These are phyloP conservation scores for Antennarius maculatus DNA, from an alignment of 2,797 vertebrate genomes.

Conservation along the genomic window DNA sequence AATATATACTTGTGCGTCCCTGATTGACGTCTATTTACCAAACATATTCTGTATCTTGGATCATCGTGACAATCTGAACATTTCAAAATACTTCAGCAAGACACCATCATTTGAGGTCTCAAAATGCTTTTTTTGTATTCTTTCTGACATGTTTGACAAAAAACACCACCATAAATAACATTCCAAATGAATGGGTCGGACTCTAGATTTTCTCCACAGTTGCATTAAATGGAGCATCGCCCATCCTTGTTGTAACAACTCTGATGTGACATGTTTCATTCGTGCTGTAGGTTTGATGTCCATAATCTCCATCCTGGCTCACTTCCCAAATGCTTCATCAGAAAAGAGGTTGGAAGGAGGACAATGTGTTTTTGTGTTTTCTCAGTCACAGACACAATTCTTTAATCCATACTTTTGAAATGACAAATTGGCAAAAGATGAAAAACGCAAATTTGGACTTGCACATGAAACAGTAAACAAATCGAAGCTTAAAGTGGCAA, in stretches of 20 bases:
- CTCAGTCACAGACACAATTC: slow-evolving; percentile 21
- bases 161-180: neutral
- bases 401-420: slow-evolving; percentile 57
- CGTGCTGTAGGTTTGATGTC: slow-evolving; percentile 35
- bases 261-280: slow-evolving; percentile 28
- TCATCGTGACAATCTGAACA: neutral
- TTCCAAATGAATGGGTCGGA: neutral
- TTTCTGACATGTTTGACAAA: slow-evolving; percentile 5
- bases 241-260: slow-evolving; percentile 7
- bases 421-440: slow-evolving; percentile 49
- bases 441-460: slow-evolving; percentile 43
- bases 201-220: neutral
- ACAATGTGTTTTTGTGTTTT: slow-evolving; percentile 42
- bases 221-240: slow-evolving; percentile 1
- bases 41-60: neutral
- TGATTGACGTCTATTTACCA: neutral
- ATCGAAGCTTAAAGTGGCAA: slow-evolving; percentile 2
- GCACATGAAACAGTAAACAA: slow-evolving; percentile 5
- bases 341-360: slow-evolving; percentile 27
- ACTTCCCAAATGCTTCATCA: slow-evolving; percentile 18
- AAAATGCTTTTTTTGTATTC: neutral
- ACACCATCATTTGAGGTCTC: neutral
- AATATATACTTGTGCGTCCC: no score
- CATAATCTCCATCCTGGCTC: slow-evolving; percentile 43
- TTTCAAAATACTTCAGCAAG: neutral